These are phyloP conservation scores for Tamias sibiricus DNA, from an alignment of 2,113 vertebrate genomes.

Conservation along the genomic window DNA sequence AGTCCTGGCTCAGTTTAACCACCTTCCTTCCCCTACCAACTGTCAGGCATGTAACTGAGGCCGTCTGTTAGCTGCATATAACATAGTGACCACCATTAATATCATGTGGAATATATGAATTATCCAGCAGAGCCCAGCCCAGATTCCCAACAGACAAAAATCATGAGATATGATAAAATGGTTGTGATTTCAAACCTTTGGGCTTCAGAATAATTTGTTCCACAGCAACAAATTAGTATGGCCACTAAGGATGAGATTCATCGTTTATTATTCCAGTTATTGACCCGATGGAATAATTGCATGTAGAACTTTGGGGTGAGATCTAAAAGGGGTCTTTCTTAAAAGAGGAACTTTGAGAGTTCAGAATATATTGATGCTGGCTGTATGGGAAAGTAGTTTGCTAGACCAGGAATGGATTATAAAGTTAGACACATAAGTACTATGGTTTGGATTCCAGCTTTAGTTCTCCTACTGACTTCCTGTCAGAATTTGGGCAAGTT, in stretches of 20 bases:
- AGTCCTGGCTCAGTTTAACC: background rate
- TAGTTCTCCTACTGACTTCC: background rate
- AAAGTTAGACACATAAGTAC: background rate
- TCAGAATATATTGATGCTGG: background rate
- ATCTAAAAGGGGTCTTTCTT: background rate
- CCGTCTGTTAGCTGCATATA: background rate
- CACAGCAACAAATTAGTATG: background rate
- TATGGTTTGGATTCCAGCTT: background rate
- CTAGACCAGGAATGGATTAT: background rate
- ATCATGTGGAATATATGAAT: background rate
- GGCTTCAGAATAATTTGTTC: conserved; percentile 44
- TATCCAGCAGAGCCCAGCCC: background rate
- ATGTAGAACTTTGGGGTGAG: background rate
- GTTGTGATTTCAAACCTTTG: background rate
- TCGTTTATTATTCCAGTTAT: background rate
- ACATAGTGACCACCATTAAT: background rate
- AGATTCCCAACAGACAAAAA: background rate
- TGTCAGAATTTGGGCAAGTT: background rate
- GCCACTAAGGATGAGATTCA: background rate
- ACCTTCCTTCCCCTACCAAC: background rate
- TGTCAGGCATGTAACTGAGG: background rate
- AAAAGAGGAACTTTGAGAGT: background rate
- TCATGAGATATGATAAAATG: background rate
- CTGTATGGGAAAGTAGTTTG: background rate
- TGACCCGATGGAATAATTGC: conserved; percentile 8